Evolutionary conservation across 2,888 invertebrate species (phyloP).

Genomic region (Drosophila austrosaltans): DNA sequence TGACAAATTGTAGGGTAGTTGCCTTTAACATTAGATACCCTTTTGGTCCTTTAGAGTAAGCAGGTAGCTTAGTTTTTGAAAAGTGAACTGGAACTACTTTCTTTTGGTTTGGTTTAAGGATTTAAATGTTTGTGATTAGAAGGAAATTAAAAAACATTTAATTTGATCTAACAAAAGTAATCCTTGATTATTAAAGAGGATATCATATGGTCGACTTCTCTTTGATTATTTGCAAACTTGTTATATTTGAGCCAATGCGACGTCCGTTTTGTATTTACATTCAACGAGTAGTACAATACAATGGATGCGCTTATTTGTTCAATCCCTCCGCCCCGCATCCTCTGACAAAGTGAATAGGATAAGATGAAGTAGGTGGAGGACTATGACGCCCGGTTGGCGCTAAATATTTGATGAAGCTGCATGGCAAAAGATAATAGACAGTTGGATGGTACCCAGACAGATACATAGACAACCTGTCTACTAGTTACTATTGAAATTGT

Average conservation of each 20-base stretch:
- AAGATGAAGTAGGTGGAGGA: neutral
- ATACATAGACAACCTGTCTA: conserved; percentile 47
- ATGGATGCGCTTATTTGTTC: conserved; percentile 49
- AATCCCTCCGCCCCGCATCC: neutral
- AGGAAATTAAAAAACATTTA: too few relatives aligned
- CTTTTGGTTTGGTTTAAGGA: neutral
- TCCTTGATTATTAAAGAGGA: neutral
- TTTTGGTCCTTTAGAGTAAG: conserved; percentile 8
- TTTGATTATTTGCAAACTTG: conserved; percentile 25
- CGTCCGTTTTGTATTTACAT: conserved; percentile 50
- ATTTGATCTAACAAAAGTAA: too few relatives aligned
- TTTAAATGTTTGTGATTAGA: too few relatives aligned
- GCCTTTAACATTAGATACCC: conserved; percentile 38
- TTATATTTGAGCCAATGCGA: conserved; percentile 41
- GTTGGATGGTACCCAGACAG: conserved; percentile 20
- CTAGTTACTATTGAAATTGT: conserved; percentile 32
- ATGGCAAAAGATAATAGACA: conserved; percentile 41
- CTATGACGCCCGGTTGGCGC: conserved; percentile 52
- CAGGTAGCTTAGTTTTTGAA: neutral
- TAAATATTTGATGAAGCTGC: conserved; percentile 76
- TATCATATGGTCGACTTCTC: neutral
- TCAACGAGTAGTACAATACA: conserved; percentile 34
- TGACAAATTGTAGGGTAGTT: conserved; percentile 61
- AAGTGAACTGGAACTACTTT: neutral
- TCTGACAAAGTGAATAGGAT: neutral